Percentiles rank a stretch among this genome's conserved stretches.
Conservation (phyloP, 1,140 invertebrate species). For the Rhopalosiphum maidis region DNA sequence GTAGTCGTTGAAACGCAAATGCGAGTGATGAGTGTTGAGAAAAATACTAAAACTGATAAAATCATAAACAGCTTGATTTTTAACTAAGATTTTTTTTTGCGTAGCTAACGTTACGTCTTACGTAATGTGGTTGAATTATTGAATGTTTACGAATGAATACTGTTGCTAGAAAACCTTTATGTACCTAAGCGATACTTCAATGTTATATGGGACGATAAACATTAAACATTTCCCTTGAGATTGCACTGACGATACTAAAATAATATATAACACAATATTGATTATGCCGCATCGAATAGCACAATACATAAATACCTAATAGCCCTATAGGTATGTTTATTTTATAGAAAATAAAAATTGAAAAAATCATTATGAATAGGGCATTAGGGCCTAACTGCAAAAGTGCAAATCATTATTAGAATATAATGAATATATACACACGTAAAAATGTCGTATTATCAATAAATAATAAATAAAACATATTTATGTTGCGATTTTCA, state of each 20-base stretch:
- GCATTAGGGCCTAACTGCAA: neutral
- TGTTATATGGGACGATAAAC: neutral
- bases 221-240: neutral
- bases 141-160: neutral
- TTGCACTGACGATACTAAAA: neutral
- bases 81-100: neutral
- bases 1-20: neutral
- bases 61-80: neutral
- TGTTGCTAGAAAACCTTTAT: neutral
- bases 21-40: too few species aligned
- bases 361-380: neutral
- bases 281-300: neutral
- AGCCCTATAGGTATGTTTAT: neutral
- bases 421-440: neutral
- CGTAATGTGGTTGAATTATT: neutral
- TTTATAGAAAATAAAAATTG: neutral
- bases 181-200: neutral
- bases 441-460: neutral
- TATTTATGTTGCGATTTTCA: neutral
- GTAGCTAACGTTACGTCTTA: neutral
- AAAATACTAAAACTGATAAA: neutral
- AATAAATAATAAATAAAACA: slow-evolving; percentile 20
- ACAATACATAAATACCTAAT: neutral
- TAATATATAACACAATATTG: neutral
- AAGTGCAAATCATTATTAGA: neutral